Base-by-base conservation (phyloP, 2,113 vertebrate species). In the Tricholaema leucomelas region DNA sequence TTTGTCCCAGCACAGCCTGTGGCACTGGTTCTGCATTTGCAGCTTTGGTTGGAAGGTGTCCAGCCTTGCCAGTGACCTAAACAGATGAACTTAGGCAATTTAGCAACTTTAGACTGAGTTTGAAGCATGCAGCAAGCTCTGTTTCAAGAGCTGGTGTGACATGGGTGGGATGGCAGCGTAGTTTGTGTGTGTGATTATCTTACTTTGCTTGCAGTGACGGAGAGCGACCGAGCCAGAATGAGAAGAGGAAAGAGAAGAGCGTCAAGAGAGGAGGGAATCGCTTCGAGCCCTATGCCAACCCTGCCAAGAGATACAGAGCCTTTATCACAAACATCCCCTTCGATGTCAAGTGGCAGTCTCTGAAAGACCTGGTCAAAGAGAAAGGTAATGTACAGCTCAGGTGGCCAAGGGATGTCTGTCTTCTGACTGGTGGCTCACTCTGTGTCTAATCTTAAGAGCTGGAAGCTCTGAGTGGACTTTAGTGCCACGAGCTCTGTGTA, bases 311-410 rank as follows among this genome's bases (percentile, higher is more conserved):
- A 98, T 99, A 98, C 97, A 95, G 98, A 21, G 99, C 99, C 75
- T 99, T 99, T 97, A 99, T 99, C 97, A 99, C 99, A 97, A 99
- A 99, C 97, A 99, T 99, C 91, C 99, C 99, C 1, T 99, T 99
- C 75, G 99, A 99, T 95, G 98, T 99, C 88, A 99, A 99, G 97
- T 99, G 99, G 99, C 99, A 99, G 97, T 98, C 98, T 28, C 98
- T 99, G 33, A 99, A 99, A 97, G 99, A 99, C 95, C 98, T 99
- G 90, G 99, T 99, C 97, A 99, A 99, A 97, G 99, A 99, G 95
- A 99, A 99, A 99, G 99, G 99, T 99, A 99, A 97, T 97, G 97
- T 96, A 75, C 69, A 73, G 38, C 93, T 91, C 88, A 84, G 81
- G 90, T 95, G 83, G 86, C 94, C 83, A 75, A 60, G 91, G 88